phyloP scores from a whole-genome alignment of 2,888 invertebrate species.

The Stramonita haemastoma region DNA sequence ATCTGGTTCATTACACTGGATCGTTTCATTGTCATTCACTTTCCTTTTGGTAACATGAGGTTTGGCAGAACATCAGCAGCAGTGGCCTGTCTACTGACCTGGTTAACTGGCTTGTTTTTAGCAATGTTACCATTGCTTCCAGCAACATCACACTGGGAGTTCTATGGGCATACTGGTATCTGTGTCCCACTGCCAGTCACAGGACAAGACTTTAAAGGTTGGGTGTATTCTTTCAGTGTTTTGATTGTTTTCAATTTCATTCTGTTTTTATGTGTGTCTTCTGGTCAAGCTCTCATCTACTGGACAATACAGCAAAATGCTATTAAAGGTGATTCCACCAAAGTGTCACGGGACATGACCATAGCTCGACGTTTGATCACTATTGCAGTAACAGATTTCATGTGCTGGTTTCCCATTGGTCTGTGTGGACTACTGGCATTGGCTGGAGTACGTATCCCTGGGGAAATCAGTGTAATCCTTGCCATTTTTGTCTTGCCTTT shows the following conservation, averaged over 20 bases:
- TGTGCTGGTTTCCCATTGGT: slow-evolving; percentile 26
- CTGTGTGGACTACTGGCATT: background rate
- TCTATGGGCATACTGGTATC: slow-evolving; percentile 67
- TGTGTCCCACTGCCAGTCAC: slow-evolving; percentile 75
- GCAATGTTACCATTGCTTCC: slow-evolving; percentile 69
- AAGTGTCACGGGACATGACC: background rate
- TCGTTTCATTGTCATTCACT: slow-evolving; percentile 40
- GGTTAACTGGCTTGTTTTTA: slow-evolving; percentile 45
- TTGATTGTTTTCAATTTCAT: slow-evolving; percentile 72
- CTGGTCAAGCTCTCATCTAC: slow-evolving; percentile 73
- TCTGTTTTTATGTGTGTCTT: slow-evolving; percentile 68
- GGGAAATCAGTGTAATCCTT: background rate
- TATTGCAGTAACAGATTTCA: background rate
- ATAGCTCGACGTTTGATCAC: slow-evolving; percentile 25
- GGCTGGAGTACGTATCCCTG: background rate
- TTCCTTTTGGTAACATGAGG: background rate
- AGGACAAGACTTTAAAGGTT: slow-evolving; percentile 69
- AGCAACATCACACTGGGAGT: slow-evolving; percentile 56
- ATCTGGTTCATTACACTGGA: slow-evolving; percentile 44
- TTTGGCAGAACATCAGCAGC: background rate
- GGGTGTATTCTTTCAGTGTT: slow-evolving; percentile 74
- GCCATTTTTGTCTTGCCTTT: slow-evolving; percentile 3
- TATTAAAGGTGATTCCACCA: background rate
- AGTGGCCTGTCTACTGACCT: background rate
- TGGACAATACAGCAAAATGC: slow-evolving; percentile 50